Base-by-base conservation (phyloP, 2,888 invertebrate genomes). In the Apotomis betuletana region DNA sequence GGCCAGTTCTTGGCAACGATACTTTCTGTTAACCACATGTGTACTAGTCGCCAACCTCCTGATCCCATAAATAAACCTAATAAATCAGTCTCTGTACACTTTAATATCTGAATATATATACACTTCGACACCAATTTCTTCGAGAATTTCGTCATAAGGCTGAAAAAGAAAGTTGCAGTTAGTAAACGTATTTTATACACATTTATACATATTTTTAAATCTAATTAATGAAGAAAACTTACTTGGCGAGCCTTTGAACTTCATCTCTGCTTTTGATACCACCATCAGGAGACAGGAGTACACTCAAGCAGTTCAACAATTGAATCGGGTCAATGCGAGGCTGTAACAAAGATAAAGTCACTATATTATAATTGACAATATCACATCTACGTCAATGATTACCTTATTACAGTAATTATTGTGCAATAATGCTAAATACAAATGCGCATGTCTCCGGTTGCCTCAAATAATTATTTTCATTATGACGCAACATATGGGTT, bases 51-150 rank as follows among this genome's bases (percentile, higher is more conserved):
- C 99, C 99, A 99, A 60, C 98, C 99, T 77, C 98, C 98, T 73
- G 96, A 96, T 73, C 95, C 95, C 96, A 99, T 97, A 87, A 98
- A 98, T 94, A 96, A 95, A 74, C 96, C 96, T 68, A 99, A 93
- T 74, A 98, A 94, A 76, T 97, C 96, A 5, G 96, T 95, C 84
- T 96, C 96, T 10, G 98, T 98, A 75, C 96, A 96, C 89, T 97
- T 97, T 73, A 99, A 92, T 82, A 99, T 98, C 87, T 98, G 97
- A 80, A 98, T 96, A 85, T 98, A 99, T 82, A 98, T 97, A 92
- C 98, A 98, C 94, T 98, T 98, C 80, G 98, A 98, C 69, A 99
- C 98, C 78, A 99, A 94, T 90, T 98, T 99, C 88, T 97, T 98
- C 0, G 98, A 98, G 94, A 97, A 98, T 89, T 98, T 98, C 61